Base-by-base conservation (phyloP, 2,888 invertebrate species). In the Buathra laborator region DNA sequence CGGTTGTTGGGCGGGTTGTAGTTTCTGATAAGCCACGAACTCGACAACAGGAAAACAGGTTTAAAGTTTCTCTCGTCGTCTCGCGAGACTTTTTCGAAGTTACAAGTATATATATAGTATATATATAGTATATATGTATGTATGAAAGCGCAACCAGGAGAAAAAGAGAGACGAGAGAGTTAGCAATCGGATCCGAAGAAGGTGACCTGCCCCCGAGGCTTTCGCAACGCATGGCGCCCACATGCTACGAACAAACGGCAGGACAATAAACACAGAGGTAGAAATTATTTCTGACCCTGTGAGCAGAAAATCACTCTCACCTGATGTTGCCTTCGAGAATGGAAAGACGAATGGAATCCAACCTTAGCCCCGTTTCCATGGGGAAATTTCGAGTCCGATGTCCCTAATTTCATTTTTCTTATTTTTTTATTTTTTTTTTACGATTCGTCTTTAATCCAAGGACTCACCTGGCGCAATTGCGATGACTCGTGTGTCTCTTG, bases 161-260 rank as follows among this genome's bases (percentile, higher is more conserved):
- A 44, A 19, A 32, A 9, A 9, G 32, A 14, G 48, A 44, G 44
- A 32, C 32, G 51, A 29, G 29, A 68, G 29, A 68, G 29, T 43
- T 53, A 56, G 56, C 70, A 53, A 70, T 64, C 64, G 64, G 14
- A 76, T n/a, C 66, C 75, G 70, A 75, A 66, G 56, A 67, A 80
- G 71, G 76, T 85, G 81, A 85, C 84, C 81, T 79, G 84, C 81
- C 75, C 64, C 78, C 19, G 43, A 48, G 48, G 14, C 70, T 81
- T 81, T 81, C 81, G 84, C 74, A 85, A 85, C 78, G 84, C 74
- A 79, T 85, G 84, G 76, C 76, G 84, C 81, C 77, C 84, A 85
- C 78, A 70, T 78, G 81, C 64, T 66, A 68, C 24, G 24, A 32
- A 46, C 62, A 48, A 62, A 76, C 37, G 51, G 44, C 19, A 37